These are phyloP conservation scores for Anas georgica DNA, from an alignment of 2,797 vertebrate genomes.

Conservation along the genomic window DNA sequence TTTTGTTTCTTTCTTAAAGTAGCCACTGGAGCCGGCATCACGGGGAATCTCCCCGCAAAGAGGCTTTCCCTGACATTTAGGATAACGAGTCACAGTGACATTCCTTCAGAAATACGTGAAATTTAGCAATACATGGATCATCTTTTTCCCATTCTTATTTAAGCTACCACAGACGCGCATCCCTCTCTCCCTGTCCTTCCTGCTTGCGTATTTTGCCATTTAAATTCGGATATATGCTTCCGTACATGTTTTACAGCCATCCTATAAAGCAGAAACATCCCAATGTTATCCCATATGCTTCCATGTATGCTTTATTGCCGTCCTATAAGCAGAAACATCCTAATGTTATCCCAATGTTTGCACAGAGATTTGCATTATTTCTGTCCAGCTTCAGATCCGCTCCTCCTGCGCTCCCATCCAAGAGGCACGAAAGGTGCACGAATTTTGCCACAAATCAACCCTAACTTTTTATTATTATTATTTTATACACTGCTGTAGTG, in stretches of 20 bases:
- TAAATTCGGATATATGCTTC: not conserved
- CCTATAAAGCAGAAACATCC: not conserved
- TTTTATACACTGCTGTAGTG: no score
- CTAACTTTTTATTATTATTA: not conserved
- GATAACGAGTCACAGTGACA: no score
- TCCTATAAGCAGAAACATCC: not conserved
- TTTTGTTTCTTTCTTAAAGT: not conserved
- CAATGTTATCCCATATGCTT: not conserved
- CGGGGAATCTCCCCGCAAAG: not conserved
- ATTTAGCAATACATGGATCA: not conserved
- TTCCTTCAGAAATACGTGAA: not conserved
- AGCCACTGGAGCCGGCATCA: accelerated
- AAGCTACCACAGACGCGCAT: not conserved
- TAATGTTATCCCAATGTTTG: not conserved
- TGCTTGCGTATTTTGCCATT: not conserved
- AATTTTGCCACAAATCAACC: not conserved
- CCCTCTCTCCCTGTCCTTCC: not conserved
- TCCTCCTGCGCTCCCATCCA: not conserved
- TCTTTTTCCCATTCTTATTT: not conserved
- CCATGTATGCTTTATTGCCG: not conserved
- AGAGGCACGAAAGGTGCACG: accelerated
- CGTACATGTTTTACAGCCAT: not conserved
- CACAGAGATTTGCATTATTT: not conserved
- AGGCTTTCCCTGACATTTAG: not conserved
- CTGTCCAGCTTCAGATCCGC: not conserved